Evolutionary conservation across 2,113 vertebrate genomes (phyloP).

Genomic region (Sturnira hondurensis): DNA sequence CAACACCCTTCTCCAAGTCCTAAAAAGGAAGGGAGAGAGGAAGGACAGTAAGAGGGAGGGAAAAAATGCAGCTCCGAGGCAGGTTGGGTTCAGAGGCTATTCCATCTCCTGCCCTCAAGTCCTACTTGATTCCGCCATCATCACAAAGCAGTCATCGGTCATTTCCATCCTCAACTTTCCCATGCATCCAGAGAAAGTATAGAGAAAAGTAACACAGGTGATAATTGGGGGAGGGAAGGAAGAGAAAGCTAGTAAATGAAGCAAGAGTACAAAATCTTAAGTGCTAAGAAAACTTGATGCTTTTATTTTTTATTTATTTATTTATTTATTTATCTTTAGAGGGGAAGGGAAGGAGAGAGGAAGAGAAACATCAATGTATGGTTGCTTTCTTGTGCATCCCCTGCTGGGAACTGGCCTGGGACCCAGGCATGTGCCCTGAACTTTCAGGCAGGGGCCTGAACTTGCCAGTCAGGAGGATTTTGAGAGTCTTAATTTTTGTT

Average conservation of each 20-base stretch:
- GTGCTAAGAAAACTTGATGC: not conserved
- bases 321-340: no score
- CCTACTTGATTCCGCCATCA: not conserved
- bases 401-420: no score
- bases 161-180: not conserved
- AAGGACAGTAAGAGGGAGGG: no score
- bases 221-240: not conserved
- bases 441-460: no score
- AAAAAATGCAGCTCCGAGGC: not conserved
- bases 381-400: no score
- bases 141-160: not conserved
- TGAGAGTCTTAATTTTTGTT: no score
- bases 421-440: no score
- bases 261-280: conserved; percentile 16
- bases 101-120: not conserved
- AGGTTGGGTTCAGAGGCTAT: not conserved
- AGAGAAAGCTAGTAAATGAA: not conserved
- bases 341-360: no score
- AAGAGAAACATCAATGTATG: no score
- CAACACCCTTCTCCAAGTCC: not conserved
- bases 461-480: no score
- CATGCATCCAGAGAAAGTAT: not conserved
- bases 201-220: not conserved
- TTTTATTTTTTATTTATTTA: no score
- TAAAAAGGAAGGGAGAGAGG: not conserved